Evolutionary conservation across 2,888 invertebrate genomes (phyloP), one percentile per base, ranked within the genome.

Genomic region (Oxystoma pomonae): DNA sequence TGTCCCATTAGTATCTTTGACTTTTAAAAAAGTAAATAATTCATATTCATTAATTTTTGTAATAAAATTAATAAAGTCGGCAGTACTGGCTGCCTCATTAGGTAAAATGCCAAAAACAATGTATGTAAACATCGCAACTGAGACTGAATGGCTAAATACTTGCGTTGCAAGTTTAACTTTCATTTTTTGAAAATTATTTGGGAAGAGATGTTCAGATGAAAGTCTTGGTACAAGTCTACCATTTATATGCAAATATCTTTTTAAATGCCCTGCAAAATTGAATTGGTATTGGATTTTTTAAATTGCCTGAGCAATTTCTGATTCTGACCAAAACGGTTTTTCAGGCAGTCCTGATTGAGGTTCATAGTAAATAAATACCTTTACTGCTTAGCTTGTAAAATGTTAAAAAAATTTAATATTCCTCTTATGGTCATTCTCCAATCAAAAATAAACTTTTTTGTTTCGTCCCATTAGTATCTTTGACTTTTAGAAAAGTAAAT

Each of bases 71-170:
- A 61, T 63, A 58, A 63, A 60, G 17, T 63, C 52, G n/a, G n/a
- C n/a, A n/a, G n/a, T n/a, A n/a, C n/a, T n/a, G n/a, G n/a, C n/a
- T n/a, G n/a, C n/a, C n/a, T n/a, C n/a, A n/a, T n/a, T n/a, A n/a
- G n/a, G n/a, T n/a, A n/a, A n/a, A n/a, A n/a, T n/a, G n/a, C n/a
- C 22, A 59, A 65, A 63, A 20, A 55, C 22, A 12, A 63, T 63
- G 49, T 63, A 63, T 0, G 59, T 61, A 56, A 52, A 16, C 58
- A 65, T 58, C 16, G 60, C 61, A 0, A 61, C 63, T 1, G 60
- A 57, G 3, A 61, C 58, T 18, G 64, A 58, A 20, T 56, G 60
- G 18, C 63, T 63, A 20, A 63, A 63, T 1, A 63, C 19, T 60
- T 63, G 63, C 1, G 63, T 20, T 7, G 64, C 64, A 2, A 20